phyloP scores from a whole-genome alignment of 2,888 invertebrate genomes.

The Phalera bucephala region DNA sequence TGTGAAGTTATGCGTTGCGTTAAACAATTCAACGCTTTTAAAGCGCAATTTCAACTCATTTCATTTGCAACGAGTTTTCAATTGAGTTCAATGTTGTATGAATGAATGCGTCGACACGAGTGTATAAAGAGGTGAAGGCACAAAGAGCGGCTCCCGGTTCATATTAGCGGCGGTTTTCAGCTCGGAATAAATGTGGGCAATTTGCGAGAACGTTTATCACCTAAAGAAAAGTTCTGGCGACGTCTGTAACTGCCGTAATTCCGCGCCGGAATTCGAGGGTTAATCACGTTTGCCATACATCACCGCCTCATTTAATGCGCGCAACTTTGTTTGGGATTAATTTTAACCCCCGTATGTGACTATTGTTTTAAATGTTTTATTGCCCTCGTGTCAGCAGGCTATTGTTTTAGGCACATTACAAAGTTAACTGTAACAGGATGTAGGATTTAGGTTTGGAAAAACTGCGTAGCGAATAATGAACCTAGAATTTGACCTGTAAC shows the following conservation, averaged over 20 bases:
- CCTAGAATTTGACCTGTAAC: no score
- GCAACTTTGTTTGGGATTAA: conserved; percentile 58
- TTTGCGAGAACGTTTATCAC: conserved; percentile 79
- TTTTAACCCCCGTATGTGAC: conserved; percentile 29
- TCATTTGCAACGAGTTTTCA: conserved; percentile 53
- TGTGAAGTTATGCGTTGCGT: conserved; percentile 38
- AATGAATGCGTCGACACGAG: conserved; percentile 46
- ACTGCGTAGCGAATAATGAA: no score
- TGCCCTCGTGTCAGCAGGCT: conserved; percentile 25
- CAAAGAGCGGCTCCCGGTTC: conserved; percentile 55
- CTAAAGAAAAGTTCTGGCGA: conserved; percentile 77
- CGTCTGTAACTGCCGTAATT: conserved; percentile 73
- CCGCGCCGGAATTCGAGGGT: conserved; percentile 65
- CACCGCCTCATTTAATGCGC: conserved; percentile 68
- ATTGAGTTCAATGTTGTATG: conserved; percentile 55
- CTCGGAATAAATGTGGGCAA: conserved; percentile 74
- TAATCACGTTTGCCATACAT: conserved; percentile 67
- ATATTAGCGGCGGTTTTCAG: conserved; percentile 67
- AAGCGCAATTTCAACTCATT: conserved; percentile 51
- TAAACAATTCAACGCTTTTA: conserved; percentile 55
- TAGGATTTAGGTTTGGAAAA: no score
- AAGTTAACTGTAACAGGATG: no score
- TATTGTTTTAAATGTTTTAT: conserved; percentile 30
- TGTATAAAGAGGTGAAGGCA: conserved; percentile 37
- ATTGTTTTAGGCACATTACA: conserved; percentile 15